Conservation (phyloP, 30 jellyfish, hydroid and myxozoan genomes). For the Cassiopea xamachana region DNA sequence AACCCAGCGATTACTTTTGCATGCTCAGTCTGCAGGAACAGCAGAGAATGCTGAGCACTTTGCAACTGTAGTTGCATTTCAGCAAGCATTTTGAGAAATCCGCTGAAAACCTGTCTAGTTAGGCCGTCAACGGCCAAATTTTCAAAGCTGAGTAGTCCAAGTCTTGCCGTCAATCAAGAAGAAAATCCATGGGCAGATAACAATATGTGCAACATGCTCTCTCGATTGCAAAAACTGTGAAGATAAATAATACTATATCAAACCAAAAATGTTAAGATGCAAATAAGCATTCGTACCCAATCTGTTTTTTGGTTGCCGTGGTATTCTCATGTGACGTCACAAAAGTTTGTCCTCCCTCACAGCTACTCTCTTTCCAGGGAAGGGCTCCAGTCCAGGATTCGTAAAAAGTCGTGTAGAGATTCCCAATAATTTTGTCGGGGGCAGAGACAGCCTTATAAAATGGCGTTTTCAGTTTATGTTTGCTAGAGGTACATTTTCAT, state of each 20-base stretch:
- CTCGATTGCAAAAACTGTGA: not conserved
- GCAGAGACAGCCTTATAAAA: too few species aligned
- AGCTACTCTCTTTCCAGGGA: not conserved
- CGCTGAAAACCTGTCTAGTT: not conserved
- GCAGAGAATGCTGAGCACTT: slow-evolving; percentile 77
- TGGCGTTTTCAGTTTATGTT: too few species aligned
- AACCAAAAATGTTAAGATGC: not conserved
- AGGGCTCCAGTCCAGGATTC: not conserved
- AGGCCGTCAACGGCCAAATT: not conserved
- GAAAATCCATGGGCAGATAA: not conserved
- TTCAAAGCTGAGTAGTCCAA: not conserved
- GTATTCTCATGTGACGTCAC: slow-evolving; percentile 45
- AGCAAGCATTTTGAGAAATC: slow-evolving; percentile 13
- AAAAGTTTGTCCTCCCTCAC: not conserved
- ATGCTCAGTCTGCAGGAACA: slow-evolving; percentile 73
- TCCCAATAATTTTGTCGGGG: too few species aligned
- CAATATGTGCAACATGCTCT: not conserved
- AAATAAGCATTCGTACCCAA: not conserved
- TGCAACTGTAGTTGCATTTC: slow-evolving; percentile 65
- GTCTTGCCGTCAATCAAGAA: not conserved
- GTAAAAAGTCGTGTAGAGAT: too few species aligned
- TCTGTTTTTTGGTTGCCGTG: slow-evolving; percentile 56
- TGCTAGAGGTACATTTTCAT: too few species aligned
- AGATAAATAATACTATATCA: not conserved
- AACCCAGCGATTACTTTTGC: slow-evolving; percentile 65